phyloP scores from a whole-genome alignment of 1,140 invertebrate genomes.

The Dreissena polymorpha region DNA sequence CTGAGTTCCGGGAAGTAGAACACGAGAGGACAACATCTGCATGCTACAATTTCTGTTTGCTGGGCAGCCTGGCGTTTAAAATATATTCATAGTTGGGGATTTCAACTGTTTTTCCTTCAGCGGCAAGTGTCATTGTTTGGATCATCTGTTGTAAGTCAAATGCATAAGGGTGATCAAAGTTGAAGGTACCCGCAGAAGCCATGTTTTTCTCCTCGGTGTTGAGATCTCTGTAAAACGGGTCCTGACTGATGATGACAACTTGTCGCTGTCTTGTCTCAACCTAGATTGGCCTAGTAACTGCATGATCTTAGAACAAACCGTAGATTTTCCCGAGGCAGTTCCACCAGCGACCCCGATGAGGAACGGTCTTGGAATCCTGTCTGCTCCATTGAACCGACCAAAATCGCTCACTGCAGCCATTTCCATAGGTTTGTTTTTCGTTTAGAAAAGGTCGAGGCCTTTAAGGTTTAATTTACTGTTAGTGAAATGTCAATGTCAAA shows the following conservation, averaged over 20 bases:
- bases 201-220: slow-evolving; percentile 89
- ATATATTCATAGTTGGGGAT: slow-evolving; percentile 96
- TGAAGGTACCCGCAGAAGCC: slow-evolving; percentile 95
- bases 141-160: slow-evolving; percentile 90
- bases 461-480: too few species aligned
- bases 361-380: slow-evolving; percentile 85
- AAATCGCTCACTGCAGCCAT: slow-evolving; percentile 24
- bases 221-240: slow-evolving; percentile 96
- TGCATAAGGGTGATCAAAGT: slow-evolving; percentile 97
- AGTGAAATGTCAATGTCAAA: too few species aligned
- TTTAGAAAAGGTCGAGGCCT: neutral
- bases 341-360: slow-evolving; percentile 98
- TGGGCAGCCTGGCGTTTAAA: slow-evolving; percentile 88
- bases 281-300: slow-evolving; percentile 85
- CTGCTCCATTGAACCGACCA: slow-evolving; percentile 52
- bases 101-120: slow-evolving; percentile 90
- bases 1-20: slow-evolving; percentile 98
- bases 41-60: slow-evolving; percentile 92
- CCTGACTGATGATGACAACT: slow-evolving; percentile 96
- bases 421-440: neutral
- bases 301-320: slow-evolving; percentile 95
- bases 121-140: slow-evolving; percentile 89
- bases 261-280: slow-evolving; percentile 93
- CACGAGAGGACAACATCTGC: slow-evolving; percentile 98
- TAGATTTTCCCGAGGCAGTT: slow-evolving; percentile 99